These are phyloP conservation scores for Zophobas atratus DNA, from an alignment of 1,140 invertebrate species.

Conservation along the genomic window DNA sequence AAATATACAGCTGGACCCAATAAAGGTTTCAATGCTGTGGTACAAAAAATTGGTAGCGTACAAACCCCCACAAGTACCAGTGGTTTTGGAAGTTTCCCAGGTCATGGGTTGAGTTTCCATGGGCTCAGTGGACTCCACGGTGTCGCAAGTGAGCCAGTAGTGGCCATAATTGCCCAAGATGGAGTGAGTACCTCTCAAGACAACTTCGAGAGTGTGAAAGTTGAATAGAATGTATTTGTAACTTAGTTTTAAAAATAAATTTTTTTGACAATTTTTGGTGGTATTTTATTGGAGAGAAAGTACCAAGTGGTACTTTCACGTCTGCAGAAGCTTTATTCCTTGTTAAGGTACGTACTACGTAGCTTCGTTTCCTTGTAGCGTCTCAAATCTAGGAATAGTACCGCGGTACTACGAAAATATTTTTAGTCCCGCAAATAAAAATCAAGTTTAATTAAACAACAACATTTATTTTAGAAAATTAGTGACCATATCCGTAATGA, in stretches of 20 bases:
- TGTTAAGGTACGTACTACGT: too few species aligned
- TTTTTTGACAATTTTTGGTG: background rate
- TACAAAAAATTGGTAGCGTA: conserved; percentile 58
- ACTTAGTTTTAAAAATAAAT: background rate
- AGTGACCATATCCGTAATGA: conserved; percentile 45
- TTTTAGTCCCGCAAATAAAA: background rate
- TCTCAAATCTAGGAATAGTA: background rate
- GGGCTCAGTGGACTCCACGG: conserved; percentile 22
- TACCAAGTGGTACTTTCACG: too few species aligned
- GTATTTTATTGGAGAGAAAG: too few species aligned
- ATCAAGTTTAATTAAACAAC: conserved; percentile 34
- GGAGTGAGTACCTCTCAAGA: background rate
- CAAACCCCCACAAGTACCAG: conserved; percentile 47
- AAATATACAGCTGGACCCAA: conserved; percentile 67
- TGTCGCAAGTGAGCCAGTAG: conserved; percentile 47
- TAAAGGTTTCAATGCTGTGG: conserved; percentile 64
- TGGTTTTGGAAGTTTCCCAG: background rate
- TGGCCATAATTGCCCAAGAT: conserved; percentile 52
- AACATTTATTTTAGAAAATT: conserved; percentile 33
- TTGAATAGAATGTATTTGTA: background rate
- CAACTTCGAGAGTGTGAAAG: background rate
- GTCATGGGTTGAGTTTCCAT: conserved; percentile 17
- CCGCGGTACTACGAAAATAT: background rate
- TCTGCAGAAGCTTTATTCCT: too few species aligned
- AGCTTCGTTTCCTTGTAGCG: too few species aligned